These are phyloP conservation scores for Dolichallabes microphthalmus DNA, from an alignment of 2,113 vertebrate species.

Conservation along the genomic window DNA sequence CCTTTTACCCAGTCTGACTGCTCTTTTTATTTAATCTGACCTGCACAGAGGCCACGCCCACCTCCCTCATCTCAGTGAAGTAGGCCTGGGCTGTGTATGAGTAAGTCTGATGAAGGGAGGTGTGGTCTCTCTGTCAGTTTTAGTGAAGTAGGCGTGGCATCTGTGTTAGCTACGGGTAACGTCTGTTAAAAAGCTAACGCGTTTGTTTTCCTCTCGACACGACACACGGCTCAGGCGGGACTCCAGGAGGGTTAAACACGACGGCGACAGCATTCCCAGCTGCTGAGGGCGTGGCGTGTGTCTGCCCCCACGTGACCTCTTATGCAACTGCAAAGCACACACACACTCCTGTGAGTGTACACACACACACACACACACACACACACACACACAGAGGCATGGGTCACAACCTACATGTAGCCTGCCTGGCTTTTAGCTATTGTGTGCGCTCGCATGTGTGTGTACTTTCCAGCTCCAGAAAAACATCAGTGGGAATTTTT, in stretches of 20 bases:
- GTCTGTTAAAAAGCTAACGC: not conserved
- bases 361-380: slow-evolving; percentile 57
- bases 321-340: slow-evolving; percentile 66
- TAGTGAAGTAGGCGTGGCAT: not conserved
- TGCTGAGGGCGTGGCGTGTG: slow-evolving; percentile 63
- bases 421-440: slow-evolving; percentile 29
- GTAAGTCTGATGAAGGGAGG: not conserved
- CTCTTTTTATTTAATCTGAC: not conserved
- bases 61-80: not conserved
- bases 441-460: slow-evolving; percentile 18
- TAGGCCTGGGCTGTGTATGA: not conserved
- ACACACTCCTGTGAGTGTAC: slow-evolving; percentile 30
- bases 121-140: not conserved
- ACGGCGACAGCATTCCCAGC: slow-evolving; percentile 54
- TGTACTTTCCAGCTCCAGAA: slow-evolving; percentile 14
- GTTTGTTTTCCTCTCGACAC: not conserved
- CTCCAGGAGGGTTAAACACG: not conserved
- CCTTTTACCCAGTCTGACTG: not conserved
- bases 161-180: not conserved
- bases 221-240: not conserved
- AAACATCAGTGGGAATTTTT: slow-evolving; percentile 27
- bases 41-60: not conserved
- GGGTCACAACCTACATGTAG: slow-evolving; percentile 50
- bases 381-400: slow-evolving; percentile 31
- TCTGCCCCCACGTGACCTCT: slow-evolving; percentile 63